Evolutionary conservation across 1,140 invertebrate genomes (phyloP).

Genomic region (Hypothenemus hampei): DNA sequence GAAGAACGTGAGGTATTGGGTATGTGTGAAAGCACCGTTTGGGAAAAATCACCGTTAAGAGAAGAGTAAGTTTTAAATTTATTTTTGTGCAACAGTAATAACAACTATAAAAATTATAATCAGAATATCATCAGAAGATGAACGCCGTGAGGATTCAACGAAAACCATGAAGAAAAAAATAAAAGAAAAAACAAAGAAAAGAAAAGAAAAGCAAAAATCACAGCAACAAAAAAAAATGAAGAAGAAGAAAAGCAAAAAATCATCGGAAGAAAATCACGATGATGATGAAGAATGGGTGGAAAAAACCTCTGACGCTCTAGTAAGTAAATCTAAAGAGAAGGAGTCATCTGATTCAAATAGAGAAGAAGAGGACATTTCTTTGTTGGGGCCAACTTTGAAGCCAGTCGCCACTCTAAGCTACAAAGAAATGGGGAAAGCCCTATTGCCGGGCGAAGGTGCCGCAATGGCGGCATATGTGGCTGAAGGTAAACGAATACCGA

Average conservation of each 20-base stretch:
- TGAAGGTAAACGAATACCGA: constrained; percentile 96
- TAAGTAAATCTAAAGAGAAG: constrained; percentile 27
- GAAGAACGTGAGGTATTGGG: constrained; percentile 69
- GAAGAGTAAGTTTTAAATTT: constrained; percentile 54
- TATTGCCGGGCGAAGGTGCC: constrained; percentile 92
- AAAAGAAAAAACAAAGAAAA: constrained; percentile 42
- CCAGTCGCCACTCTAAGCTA: constrained; percentile 65
- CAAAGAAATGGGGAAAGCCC: constrained; percentile 83
- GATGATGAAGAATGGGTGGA: constrained; percentile 65
- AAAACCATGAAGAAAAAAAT: constrained; percentile 36
- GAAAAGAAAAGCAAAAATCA: constrained; percentile 49
- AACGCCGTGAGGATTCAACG: constrained; percentile 53
- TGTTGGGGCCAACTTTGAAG: constrained; percentile 66
- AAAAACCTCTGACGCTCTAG: constrained; percentile 51
- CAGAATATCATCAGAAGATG: constrained; percentile 43
- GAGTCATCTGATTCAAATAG: constrained; percentile 37
- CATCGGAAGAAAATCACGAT: neutral
- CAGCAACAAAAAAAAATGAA: constrained; percentile 47
- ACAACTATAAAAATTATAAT: too few species aligned
- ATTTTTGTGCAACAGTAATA: neutral
- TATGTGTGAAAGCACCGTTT: constrained; percentile 61
- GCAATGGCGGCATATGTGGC: constrained; percentile 98
- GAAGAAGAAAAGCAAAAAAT: constrained; percentile 47
- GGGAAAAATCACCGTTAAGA: constrained; percentile 66
- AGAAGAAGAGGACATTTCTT: constrained; percentile 54